Evolutionary conservation across 2,797 vertebrate genomes (phyloP), one percentile per base, ranked within the genome.

Genomic region (Enoplosus armatus): DNA sequence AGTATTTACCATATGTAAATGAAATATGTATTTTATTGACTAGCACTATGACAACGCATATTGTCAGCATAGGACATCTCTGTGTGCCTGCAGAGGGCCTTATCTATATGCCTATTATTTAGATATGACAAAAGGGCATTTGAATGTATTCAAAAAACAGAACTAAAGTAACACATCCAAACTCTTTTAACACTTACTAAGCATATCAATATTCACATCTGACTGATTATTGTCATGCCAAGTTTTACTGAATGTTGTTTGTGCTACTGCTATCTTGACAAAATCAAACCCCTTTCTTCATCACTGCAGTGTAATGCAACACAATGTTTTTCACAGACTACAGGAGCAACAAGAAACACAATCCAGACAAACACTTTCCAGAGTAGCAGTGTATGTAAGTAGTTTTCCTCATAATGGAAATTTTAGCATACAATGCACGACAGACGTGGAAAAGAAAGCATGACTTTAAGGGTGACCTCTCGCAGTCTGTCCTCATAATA

Each of bases 401-500:
- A 1, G 3, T 24, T 33, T 64, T 50, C 24, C 29, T 59, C 33
- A 24, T 14, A 20, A 16, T 51, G 50, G 29, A 35, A 35, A 26
- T 29, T 4, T 37, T 33, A 33, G n/a, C 20, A 48, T 20, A 16
- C 7, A 41, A 11, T 24, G 14, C 2, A n/a, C 67, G 69, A 51
- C 20, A 61, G 26, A 39, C 6, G 16, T 18, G 47, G 48, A 53
- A 63, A 61, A 26, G 22, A 76, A 56, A 15, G 12, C 45, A 60
- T 54, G 47, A 31, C 35, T 66, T 60, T n/a, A 43, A 8, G 16
- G 20, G 8, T 66, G 50, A 78, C 66, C 75, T 85, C 73, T 70
- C 43, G 54, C 58, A 51, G 15, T 45, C 45, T 43, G 51, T 50
- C 35, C 70, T 71, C 58, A 65, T 68, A 61, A 72, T 60, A 70